Conservation (phyloP, 2,888 invertebrate species). For the Anoncus sp. region DNA sequence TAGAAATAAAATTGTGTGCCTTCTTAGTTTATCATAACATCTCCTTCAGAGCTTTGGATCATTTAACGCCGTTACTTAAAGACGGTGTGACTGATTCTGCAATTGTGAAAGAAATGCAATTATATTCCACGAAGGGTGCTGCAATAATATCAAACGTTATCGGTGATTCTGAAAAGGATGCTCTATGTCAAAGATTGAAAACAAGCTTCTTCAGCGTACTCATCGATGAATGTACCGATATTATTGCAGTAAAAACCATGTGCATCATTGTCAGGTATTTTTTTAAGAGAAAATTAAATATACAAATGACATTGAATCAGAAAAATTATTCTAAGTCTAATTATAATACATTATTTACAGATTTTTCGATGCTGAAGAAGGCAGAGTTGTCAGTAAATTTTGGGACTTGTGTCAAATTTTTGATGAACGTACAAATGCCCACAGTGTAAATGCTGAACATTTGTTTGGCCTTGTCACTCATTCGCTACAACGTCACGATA, state of each 20-base stretch:
- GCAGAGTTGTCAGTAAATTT: slow-evolving; percentile 54
- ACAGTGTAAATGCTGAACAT: slow-evolving; percentile 22
- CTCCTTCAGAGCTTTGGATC: slow-evolving; percentile 29
- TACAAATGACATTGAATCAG: too few species aligned
- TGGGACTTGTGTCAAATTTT: slow-evolving; percentile 62
- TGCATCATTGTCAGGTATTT: slow-evolving; percentile 57
- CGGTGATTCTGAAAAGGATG: slow-evolving; percentile 64
- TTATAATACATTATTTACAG: too few species aligned
- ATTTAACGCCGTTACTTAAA: slow-evolving; percentile 62
- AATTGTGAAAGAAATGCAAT: slow-evolving; percentile 64
- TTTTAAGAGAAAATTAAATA: too few species aligned
- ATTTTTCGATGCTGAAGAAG: slow-evolving; percentile 8
- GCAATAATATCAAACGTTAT: slow-evolving; percentile 67
- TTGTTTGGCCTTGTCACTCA: slow-evolving; percentile 66
- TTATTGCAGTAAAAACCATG: slow-evolving; percentile 50
- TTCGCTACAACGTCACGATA: background rate
- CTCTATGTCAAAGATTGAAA: slow-evolving; percentile 63
- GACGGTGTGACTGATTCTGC: slow-evolving; percentile 66
- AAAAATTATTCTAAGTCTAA: too few species aligned
- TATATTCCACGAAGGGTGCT: slow-evolving; percentile 66
- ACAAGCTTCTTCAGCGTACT: slow-evolving; percentile 64
- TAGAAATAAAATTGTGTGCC: slow-evolving; percentile 24
- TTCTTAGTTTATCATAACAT: slow-evolving; percentile 46
- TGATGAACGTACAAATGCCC: slow-evolving; percentile 15
- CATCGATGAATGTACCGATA: slow-evolving; percentile 67